Evolutionary conservation across 2,113 vertebrate species (phyloP).

Genomic region (Megatriorchis doriae): DNA sequence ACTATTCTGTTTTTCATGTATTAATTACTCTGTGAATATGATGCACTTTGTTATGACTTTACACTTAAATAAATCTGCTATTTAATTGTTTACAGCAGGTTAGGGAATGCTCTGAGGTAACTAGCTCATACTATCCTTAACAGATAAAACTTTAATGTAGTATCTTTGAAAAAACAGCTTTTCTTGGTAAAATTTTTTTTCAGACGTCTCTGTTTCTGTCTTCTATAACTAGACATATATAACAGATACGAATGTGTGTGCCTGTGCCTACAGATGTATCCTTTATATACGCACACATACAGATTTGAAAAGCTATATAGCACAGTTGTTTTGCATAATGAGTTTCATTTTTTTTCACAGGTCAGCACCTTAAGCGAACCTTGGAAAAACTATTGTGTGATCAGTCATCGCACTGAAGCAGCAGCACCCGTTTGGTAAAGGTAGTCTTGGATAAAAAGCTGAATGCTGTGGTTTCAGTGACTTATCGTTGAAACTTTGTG

Average conservation of each 20-base stretch:
- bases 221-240: not conserved
- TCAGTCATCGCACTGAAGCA: not conserved
- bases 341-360: slow-evolving; percentile 52
- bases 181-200: not conserved
- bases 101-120: not conserved
- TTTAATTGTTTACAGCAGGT: not conserved
- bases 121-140: not conserved
- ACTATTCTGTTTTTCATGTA: not conserved
- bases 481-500: slow-evolving; percentile 49
- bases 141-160: not conserved
- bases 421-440: not conserved
- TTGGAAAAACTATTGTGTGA: slow-evolving; percentile 57
- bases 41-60: not conserved
- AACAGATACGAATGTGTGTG: not conserved
- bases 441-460: slow-evolving; percentile 46
- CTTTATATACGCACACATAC: not conserved
- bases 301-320: not conserved
- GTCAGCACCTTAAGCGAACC: slow-evolving; percentile 49
- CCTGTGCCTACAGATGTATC: not conserved
- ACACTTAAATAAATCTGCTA: not conserved
- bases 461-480: slow-evolving; percentile 46
- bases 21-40: not conserved
- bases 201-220: not conserved
- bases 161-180: not conserved
- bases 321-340: slow-evolving; percentile 48